Evolutionary conservation across 2,888 invertebrate species (phyloP).

Genomic region (Lordiphosa andalusiaca): DNA sequence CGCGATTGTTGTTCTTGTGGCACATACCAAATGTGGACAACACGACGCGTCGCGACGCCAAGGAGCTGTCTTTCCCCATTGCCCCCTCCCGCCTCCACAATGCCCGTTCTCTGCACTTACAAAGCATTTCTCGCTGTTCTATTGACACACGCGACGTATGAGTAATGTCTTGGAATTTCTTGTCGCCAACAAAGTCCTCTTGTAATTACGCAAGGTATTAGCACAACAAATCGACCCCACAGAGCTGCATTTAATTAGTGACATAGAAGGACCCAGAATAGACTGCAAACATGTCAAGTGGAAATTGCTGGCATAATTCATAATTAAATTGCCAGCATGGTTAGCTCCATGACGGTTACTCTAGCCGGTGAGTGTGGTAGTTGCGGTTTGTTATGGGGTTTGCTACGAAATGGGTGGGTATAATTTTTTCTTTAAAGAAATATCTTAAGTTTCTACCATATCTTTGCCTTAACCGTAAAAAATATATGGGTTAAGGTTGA

Average conservation of each 20-base stretch:
- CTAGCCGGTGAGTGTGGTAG: too few species aligned
- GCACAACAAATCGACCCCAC: constrained; percentile 63
- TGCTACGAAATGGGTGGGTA: too few species aligned
- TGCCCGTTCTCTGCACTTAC: constrained; percentile 26
- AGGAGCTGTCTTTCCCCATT: constrained; percentile 17
- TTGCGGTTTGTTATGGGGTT: too few species aligned
- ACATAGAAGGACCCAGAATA: constrained; percentile 10
- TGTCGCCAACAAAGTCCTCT: constrained; percentile 42
- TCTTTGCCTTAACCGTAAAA: constrained; percentile 4
- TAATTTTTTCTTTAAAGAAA: too few species aligned
- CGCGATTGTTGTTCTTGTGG: constrained; percentile 56
- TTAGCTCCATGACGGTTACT: constrained; percentile 1
- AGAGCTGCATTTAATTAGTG: constrained; percentile 67
- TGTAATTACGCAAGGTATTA: constrained; percentile 13
- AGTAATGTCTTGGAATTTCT: constrained; percentile 65
- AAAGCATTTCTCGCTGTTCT: constrained; percentile 49
- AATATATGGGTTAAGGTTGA: constrained; percentile 63
- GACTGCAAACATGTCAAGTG: constrained; percentile 44
- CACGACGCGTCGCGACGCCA: constrained; percentile 50
- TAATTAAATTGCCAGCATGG: constrained; percentile 64
- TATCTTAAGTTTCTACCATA: background rate
- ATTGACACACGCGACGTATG: constrained; percentile 72
- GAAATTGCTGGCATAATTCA: constrained; percentile 68
- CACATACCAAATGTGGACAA: constrained; percentile 70
- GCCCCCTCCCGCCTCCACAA: background rate